Evolutionary conservation across 1,140 invertebrate genomes (phyloP).

Genomic region (Bombus vancouverensis): DNA sequence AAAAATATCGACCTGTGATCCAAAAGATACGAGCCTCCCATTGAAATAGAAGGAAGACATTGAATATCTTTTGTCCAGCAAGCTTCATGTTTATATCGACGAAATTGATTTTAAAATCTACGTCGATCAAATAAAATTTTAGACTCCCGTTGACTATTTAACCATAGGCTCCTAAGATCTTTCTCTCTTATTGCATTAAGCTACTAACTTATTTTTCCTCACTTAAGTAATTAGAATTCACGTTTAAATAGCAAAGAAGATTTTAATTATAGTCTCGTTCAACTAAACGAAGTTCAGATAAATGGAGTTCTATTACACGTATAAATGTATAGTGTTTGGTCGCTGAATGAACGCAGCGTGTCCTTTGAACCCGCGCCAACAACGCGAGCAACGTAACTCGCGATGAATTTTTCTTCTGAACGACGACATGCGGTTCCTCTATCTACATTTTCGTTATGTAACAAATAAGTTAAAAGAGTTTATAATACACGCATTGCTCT

Average conservation of each 20-base stretch:
- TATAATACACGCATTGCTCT: slow-evolving; percentile 78
- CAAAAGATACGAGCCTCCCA: not conserved
- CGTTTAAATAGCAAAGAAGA: not conserved
- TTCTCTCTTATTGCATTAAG: not conserved
- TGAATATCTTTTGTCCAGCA: not conserved
- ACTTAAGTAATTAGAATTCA: no score
- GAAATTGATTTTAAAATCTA: not conserved
- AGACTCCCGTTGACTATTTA: not conserved
- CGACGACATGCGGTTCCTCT: slow-evolving; percentile 55
- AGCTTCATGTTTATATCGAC: not conserved
- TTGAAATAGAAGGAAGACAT: not conserved
- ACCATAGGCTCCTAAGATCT: not conserved
- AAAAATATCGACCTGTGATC: not conserved
- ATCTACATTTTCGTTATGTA: slow-evolving; percentile 68
- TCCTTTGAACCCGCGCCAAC: slow-evolving; percentile 7
- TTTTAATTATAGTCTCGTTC: not conserved
- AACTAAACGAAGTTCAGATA: not conserved
- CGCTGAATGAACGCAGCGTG: slow-evolving; percentile 19
- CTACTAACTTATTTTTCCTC: not conserved
- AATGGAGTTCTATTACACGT: not conserved
- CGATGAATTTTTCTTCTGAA: slow-evolving; percentile 8
- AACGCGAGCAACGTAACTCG: slow-evolving; percentile 39
- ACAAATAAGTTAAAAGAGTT: slow-evolving; percentile 79
- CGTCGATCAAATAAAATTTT: not conserved
- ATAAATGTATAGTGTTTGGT: not conserved